Evolutionary conservation across 2,888 invertebrate genomes (phyloP).

Genomic region (Clivina fossor): DNA sequence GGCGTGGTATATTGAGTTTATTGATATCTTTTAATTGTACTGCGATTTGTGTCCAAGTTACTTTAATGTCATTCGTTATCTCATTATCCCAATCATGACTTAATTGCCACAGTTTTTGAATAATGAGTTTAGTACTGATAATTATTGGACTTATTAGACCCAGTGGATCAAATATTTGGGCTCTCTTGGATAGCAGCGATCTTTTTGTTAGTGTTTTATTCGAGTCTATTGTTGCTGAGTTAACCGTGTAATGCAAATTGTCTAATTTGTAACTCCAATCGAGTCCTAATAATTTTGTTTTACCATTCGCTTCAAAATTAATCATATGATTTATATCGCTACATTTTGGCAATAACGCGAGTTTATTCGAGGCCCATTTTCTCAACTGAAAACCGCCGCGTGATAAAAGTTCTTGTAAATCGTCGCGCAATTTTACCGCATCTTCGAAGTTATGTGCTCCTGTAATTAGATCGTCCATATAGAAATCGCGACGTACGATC

Average conservation of each 20-base stretch:
- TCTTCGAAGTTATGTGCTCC: neutral
- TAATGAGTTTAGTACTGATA: neutral
- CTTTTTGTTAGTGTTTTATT: constrained; percentile 1
- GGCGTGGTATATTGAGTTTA: neutral
- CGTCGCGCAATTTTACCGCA: neutral
- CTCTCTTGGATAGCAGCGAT: constrained; percentile 3
- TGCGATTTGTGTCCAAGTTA: neutral
- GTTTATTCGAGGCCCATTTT: constrained; percentile 9
- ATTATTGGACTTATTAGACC: constrained; percentile 1
- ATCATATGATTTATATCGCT: neutral
- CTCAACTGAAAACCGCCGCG: constrained; percentile 11
- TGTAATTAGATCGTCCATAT: constrained; percentile 9
- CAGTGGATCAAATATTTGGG: constrained; percentile 7
- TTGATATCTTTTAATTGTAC: neutral
- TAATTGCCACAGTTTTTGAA: constrained; percentile 2
- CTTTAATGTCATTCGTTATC: neutral
- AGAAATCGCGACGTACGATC: constrained; percentile 4
- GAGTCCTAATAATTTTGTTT: constrained; percentile 4
- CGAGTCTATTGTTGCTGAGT: neutral
- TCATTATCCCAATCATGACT: neutral
- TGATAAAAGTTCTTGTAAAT: constrained; percentile 3
- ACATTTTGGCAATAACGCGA: neutral
- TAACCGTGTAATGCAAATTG: neutral
- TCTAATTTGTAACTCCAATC: constrained; percentile 1
- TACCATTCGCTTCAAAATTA: constrained; percentile 1